Base-by-base conservation (phyloP, 2,888 invertebrate genomes). In the Pyralis farinalis region DNA sequence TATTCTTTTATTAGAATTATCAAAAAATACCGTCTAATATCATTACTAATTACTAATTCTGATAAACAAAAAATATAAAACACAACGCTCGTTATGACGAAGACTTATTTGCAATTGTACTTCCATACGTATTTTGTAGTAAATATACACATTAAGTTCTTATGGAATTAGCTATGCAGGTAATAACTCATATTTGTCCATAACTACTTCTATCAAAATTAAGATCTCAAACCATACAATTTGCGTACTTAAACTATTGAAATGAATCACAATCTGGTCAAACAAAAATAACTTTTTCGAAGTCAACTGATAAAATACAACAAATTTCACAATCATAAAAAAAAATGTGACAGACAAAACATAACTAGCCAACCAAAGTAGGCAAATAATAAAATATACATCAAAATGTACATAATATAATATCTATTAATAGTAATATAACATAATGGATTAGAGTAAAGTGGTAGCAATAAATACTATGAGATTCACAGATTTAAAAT, bases 401-500 rank as follows among this genome's bases (percentile, higher is more conserved):
- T 86, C 85, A 85, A 83, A 88, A 87, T 88, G 85, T 88, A 88
- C 88, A 87, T 82, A 87, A 86, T 86, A 87, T 82, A 85, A 80
- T 84, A 83, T 79, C 81, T 86, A 83, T 74, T 67, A 77, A 82
- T 82, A 76, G 81, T 81, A 82, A 82, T 71, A 87, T 84, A 85
- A 86, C 83, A 80, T 82, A 85, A 85, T 82, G 80, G 64, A 78
- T 84, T 79, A 86, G 71, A 82, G 73, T 85, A 85, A n/a, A 85
- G 79, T 81, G 83, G 85, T 83, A 85, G 83, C 79, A 85, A 87
- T 87, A 87, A 88, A 88, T 87, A 88, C 86, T 88, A 85, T 87
- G 87, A 88, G 87, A 87, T 87, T 88, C 88, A 87, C 87, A 88
- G 87, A 87, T 88, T 86, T 80, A 68, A 81, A 86, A 87, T 86